Conservation (phyloP, 2,797 vertebrate genomes). For the Falco concolor region DNA sequence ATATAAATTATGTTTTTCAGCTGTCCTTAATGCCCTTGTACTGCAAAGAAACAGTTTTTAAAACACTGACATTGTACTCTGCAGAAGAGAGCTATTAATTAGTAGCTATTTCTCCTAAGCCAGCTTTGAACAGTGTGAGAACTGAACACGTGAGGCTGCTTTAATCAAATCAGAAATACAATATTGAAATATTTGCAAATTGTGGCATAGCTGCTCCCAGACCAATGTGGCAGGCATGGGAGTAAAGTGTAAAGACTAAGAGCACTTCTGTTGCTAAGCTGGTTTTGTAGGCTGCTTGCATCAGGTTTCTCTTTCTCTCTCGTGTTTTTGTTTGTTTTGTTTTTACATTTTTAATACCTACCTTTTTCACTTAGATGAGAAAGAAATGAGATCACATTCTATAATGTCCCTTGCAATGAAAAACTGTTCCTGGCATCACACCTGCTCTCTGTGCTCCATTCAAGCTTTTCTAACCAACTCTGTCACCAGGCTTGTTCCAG, state of each 20-base stretch:
- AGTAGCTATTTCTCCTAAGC: background rate
- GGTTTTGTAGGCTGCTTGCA: background rate
- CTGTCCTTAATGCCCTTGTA: background rate
- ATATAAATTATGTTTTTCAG: background rate
- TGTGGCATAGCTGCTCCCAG: background rate
- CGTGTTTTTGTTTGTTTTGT: no score
- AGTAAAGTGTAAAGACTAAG: background rate
- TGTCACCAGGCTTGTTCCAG: background rate
- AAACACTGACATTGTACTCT: background rate
- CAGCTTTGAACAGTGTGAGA: background rate
- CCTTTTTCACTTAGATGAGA: background rate
- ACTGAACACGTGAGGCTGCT: background rate
- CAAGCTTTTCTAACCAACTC: background rate
- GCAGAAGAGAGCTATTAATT: background rate
- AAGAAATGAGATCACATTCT: background rate
- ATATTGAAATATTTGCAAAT: background rate
- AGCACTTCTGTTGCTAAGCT: background rate
- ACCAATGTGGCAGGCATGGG: rapidly evolving
- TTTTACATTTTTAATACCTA: background rate
- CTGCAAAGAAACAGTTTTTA: background rate
- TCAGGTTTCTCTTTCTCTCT: background rate
- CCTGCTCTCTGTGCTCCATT: background rate
- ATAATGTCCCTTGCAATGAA: background rate
- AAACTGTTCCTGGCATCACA: background rate
- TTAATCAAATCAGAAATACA: background rate